A percentile compares a stretch with the other conserved stretches of the same genome.
phyloP scores from a whole-genome alignment of 2,113 vertebrate genomes.

The Oryzias celebensis region DNA sequence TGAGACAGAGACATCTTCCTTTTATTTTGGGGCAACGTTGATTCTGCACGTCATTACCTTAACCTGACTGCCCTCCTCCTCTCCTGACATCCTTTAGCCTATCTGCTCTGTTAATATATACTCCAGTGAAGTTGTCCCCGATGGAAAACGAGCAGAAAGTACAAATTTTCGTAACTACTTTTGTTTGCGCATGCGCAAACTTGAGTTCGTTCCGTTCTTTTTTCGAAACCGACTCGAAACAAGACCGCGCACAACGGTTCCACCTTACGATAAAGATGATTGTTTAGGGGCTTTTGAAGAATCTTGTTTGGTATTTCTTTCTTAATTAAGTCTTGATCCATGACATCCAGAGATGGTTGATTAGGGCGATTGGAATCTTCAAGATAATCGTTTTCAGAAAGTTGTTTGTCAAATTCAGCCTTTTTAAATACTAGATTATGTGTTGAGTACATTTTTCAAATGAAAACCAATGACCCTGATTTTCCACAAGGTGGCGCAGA shows the following conservation, averaged over 20 bases:
- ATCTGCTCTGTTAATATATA: fast-evolving
- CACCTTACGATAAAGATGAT: background rate
- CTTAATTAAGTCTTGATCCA: too few relatives aligned
- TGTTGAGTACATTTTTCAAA: too few relatives aligned
- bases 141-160: fast-evolving
- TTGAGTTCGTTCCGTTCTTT: conserved; percentile 1
- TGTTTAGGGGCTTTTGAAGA: too few relatives aligned
- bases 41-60: conserved; percentile 28
- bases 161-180: background rate
- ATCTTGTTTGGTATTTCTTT: too few relatives aligned
- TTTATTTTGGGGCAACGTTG: background rate
- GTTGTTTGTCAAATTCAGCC: too few relatives aligned
- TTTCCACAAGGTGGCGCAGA: too few relatives aligned
- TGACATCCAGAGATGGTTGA: too few relatives aligned
- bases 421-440: too few relatives aligned
- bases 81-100: conserved; percentile 26
- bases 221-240: background rate
- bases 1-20: background rate
- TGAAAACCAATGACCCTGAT: too few relatives aligned
- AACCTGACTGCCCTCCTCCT: conserved; percentile 8
- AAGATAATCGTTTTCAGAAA: too few relatives aligned
- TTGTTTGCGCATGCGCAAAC: conserved; percentile 15
- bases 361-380: too few relatives aligned
- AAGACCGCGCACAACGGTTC: background rate
- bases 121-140: fast-evolving